Conservation (phyloP, 2,797 vertebrate species). For the Poeciliopsis paucimaculata region DNA sequence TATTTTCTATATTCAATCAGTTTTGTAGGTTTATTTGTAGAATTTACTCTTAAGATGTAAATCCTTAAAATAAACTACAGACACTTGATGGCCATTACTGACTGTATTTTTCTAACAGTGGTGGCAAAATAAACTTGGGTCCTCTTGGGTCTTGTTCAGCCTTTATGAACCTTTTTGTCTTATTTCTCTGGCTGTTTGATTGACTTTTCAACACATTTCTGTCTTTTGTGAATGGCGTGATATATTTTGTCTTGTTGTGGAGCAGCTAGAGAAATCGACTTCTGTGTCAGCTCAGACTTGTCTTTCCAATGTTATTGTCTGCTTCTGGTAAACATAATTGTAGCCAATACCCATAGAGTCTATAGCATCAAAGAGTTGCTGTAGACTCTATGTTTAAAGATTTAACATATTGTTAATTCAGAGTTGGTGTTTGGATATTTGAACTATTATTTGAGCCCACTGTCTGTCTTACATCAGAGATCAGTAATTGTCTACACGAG, state of each 20-base stretch:
- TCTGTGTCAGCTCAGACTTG: background rate
- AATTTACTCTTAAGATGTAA: background rate
- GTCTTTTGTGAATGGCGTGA: background rate
- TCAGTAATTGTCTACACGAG: background rate
- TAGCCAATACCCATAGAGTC: background rate
- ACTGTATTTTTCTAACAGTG: background rate
- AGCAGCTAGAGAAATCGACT: background rate
- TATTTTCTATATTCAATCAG: too few species aligned
- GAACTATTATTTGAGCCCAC: background rate
- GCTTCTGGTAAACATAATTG: background rate
- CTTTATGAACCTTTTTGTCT: background rate
- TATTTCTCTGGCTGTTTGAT: background rate
- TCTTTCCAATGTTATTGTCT: background rate
- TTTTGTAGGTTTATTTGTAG: background rate
- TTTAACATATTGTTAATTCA: background rate
- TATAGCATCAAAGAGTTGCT: background rate
- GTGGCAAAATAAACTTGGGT: background rate
- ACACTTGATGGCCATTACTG: background rate
- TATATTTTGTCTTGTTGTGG: background rate
- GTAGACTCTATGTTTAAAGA: background rate
- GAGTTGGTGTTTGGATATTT: background rate
- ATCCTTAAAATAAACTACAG: background rate
- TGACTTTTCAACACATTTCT: background rate
- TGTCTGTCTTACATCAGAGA: background rate
- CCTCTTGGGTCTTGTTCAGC: background rate